A percentile compares a stretch with the other conserved stretches of the same genome.
These are phyloP conservation scores for Sylvicola fuscatus DNA, from an alignment of 2,888 invertebrate genomes.

Conservation along the genomic window DNA sequence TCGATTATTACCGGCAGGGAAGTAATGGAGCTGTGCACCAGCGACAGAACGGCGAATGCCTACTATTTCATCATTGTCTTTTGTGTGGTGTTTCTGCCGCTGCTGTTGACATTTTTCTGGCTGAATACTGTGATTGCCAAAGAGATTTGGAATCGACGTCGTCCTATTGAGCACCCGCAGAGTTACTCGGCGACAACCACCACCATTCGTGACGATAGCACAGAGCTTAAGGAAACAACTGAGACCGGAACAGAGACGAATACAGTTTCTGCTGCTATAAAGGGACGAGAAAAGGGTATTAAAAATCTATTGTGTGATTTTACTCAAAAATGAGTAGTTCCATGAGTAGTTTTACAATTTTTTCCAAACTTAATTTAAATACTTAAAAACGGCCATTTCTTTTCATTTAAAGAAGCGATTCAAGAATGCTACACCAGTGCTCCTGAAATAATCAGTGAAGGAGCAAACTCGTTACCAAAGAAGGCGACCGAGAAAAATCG, in stretches of 20 bases:
- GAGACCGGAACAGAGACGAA: conserved; percentile 2
- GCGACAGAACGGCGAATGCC: conserved; percentile 7
- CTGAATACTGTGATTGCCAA: conserved; percentile 29
- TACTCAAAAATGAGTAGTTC: too few species aligned
- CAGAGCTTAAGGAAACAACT: conserved; percentile 2
- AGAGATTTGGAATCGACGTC: conserved; percentile 29
- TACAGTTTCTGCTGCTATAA: not conserved
- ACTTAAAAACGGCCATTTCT: too few species aligned
- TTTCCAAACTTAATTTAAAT: too few species aligned
- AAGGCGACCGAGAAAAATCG: too few species aligned
- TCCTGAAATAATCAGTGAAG: too few species aligned
- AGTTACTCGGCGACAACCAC: conserved; percentile 4
- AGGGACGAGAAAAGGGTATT: conserved; percentile 6
- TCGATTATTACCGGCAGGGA: not conserved
- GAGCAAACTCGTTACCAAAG: too few species aligned
- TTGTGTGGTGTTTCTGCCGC: conserved; percentile 27
- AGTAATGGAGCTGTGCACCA: too few species aligned
- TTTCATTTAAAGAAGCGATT: too few species aligned
- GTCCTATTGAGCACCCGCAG: conserved; percentile 11
- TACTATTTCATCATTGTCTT: conserved; percentile 18
- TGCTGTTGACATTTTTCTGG: conserved; percentile 28
- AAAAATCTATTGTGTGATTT: too few species aligned
- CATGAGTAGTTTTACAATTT: too few species aligned
- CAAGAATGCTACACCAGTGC: too few species aligned
- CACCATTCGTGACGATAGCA: conserved; percentile 2